phyloP scores from a whole-genome alignment of 2,888 invertebrate species.

The Oxyscelio sp. region DNA sequence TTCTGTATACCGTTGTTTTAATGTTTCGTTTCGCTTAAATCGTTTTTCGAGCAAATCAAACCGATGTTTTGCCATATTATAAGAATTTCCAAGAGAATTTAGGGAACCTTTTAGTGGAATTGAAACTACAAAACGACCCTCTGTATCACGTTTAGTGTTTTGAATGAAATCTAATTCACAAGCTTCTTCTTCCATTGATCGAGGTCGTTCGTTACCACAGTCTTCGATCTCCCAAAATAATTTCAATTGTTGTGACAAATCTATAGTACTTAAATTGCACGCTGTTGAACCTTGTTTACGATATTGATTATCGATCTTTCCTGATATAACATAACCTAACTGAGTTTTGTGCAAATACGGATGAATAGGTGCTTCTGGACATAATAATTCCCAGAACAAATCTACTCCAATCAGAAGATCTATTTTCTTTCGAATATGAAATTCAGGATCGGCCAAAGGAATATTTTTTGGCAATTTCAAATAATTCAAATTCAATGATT shows the following conservation, averaged over 20 bases:
- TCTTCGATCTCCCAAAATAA: conserved; percentile 32
- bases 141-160: conserved; percentile 1
- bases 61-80: conserved; percentile 5
- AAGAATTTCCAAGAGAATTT: conserved; percentile 26
- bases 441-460: conserved; percentile 23
- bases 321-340: conserved; percentile 18
- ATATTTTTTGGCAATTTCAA: conserved; percentile 18
- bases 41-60: too few species aligned
- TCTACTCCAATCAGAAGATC: conserved; percentile 49
- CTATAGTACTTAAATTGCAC: conserved; percentile 4
- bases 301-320: neutral
- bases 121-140: conserved; percentile 20
- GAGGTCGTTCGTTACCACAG: neutral
- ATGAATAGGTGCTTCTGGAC: neutral
- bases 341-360: conserved; percentile 36
- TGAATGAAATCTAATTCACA: conserved; percentile 18
- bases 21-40: too few species aligned
- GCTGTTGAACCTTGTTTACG: neutral
- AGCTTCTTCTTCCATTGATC: conserved; percentile 8
- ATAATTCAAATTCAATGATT: conserved; percentile 20
- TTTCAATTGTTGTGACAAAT: conserved; percentile 13
- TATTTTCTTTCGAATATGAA: conserved; percentile 26
- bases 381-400: conserved; percentile 26
- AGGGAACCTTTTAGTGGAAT: conserved; percentile 23
- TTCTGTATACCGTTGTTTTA: too few species aligned